A percentile compares a stretch with the other conserved stretches of the same genome.
phyloP scores from a whole-genome alignment of 2,888 invertebrate genomes.

The Coleophora deauratella region DNA sequence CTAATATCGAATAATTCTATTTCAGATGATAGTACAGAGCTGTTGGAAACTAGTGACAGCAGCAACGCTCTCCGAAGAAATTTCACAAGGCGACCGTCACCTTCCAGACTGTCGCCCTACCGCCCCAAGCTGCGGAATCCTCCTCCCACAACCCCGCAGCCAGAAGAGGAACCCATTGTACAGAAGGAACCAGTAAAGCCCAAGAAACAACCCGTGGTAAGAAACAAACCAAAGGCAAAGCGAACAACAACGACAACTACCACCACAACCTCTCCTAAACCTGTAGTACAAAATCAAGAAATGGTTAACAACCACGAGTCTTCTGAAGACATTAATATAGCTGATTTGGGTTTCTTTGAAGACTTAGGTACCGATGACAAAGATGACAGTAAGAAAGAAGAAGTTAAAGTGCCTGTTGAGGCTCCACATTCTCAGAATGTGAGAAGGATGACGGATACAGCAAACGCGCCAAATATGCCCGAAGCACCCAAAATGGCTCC shows the following conservation, averaged over 20 bases:
- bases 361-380: constrained; percentile 24
- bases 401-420: no score
- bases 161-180: constrained; percentile 4
- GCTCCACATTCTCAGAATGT: no score
- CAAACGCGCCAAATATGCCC: not conserved
- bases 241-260: not conserved
- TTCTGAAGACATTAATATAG: constrained; percentile 35
- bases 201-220: constrained; percentile 5
- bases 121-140: constrained; percentile 22
- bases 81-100: constrained; percentile 49
- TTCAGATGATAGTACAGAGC: constrained; percentile 68
- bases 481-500: constrained; percentile 1
- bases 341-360: constrained; percentile 40
- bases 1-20: no score
- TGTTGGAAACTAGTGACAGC: constrained; percentile 75
- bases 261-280: not conserved
- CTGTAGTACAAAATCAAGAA: constrained; percentile 1
- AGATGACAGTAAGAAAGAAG: not conserved
- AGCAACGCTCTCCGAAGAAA: constrained; percentile 47
- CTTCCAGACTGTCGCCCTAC: constrained; percentile 49
- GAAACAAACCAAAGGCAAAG: not conserved
- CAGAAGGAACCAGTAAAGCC: constrained; percentile 1
- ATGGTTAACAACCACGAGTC: constrained; percentile 20
- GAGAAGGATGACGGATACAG: no score
- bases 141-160: not conserved